These are phyloP conservation scores for Tupaia tana DNA, from an alignment of 2,113 vertebrate species.

Conservation along the genomic window DNA sequence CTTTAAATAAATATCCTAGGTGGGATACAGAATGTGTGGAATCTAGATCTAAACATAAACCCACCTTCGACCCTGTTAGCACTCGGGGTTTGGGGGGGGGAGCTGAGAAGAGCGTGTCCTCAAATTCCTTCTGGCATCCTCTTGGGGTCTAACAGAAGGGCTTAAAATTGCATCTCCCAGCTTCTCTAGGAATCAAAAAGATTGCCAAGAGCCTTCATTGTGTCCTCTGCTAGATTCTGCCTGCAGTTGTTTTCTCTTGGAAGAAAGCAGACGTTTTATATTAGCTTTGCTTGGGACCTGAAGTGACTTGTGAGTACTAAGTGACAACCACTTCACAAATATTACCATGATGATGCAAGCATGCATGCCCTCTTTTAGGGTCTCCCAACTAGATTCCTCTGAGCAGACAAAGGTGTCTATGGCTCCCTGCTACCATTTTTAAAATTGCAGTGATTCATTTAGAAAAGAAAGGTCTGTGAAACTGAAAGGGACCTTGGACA, in stretches of 20 bases:
- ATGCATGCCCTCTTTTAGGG: background rate
- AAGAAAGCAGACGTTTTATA: conserved; percentile 13
- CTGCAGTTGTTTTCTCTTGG: background rate
- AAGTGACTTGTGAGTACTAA: background rate
- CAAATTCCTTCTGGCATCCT: background rate
- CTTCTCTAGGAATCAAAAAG: background rate
- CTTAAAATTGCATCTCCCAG: background rate
- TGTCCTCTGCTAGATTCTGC: background rate
- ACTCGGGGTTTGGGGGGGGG: background rate
- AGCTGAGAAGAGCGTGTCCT: background rate
- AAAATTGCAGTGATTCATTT: background rate
- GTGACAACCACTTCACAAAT: background rate
- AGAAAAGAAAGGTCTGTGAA: background rate
- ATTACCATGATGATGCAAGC: background rate
- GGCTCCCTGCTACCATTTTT: background rate
- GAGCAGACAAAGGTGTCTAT: background rate
- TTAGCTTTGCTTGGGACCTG: background rate
- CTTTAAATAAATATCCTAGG: background rate
- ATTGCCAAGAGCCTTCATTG: background rate
- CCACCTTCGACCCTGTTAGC: accelerated
- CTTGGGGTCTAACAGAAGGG: background rate
- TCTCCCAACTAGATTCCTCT: background rate
- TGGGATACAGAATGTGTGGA: background rate
- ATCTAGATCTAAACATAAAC: background rate
- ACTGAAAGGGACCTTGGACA: background rate